Percentiles rank a stretch among this genome's conserved stretches.
phyloP scores from a whole-genome alignment of 1,140 invertebrate species.

The Drosophila parabipectinata region DNA sequence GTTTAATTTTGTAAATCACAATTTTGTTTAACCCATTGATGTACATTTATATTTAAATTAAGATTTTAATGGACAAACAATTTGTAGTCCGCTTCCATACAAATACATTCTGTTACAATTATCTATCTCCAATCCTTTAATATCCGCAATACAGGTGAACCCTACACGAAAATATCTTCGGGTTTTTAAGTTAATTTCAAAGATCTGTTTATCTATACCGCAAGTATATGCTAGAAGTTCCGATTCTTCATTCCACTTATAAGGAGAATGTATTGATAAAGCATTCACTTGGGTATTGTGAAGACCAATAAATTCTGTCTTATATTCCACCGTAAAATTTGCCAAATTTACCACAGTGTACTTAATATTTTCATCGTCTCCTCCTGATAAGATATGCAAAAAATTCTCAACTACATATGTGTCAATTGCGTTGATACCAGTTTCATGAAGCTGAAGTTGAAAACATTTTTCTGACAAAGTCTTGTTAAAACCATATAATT shows the following conservation, averaged over 20 bases:
- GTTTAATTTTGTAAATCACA: too few relatives aligned
- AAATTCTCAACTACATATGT: constrained; percentile 12
- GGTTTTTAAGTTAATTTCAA: constrained; percentile 34
- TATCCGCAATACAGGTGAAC: constrained; percentile 57
- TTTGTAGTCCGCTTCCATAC: constrained; percentile 59
- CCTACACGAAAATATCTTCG: constrained; percentile 20
- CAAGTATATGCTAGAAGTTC: constrained; percentile 51
- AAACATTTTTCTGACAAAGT: constrained; percentile 28
- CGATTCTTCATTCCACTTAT: background rate
- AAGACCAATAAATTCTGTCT: constrained; percentile 3
- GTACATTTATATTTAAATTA: too few relatives aligned
- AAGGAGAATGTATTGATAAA: constrained; percentile 19
- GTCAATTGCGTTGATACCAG: constrained; percentile 72
- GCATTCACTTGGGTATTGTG: constrained; percentile 68
- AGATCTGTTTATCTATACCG: constrained; percentile 63
- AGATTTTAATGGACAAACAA: background rate
- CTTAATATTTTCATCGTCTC: constrained; percentile 73
- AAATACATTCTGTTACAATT: constrained; percentile 27
- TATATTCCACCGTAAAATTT: constrained; percentile 1
- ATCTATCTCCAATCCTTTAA: constrained; percentile 57
- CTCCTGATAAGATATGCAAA: constrained; percentile 70
- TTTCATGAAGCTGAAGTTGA: constrained; percentile 53
- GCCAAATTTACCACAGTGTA: constrained; percentile 41
- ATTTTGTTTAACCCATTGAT: too few relatives aligned
- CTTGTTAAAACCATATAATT: constrained; percentile 55